Conservation (phyloP, 2,797 vertebrate species). For the Poliocrania exsul region DNA sequence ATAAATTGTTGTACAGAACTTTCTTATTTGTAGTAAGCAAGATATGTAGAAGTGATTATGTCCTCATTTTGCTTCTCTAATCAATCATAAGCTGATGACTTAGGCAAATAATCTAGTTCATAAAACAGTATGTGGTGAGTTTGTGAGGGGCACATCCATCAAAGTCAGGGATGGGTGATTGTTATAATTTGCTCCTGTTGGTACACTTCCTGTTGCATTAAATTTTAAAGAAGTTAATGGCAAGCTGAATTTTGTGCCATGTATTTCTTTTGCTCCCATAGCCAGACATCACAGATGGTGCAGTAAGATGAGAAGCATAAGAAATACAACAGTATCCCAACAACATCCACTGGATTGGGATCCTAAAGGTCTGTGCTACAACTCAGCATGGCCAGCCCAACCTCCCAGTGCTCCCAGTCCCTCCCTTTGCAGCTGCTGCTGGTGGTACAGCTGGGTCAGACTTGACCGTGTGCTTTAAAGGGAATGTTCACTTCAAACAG, state of each 20-base stretch:
- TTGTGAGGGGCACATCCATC: slow-evolving; percentile 33
- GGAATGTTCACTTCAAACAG: neutral
- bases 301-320: neutral
- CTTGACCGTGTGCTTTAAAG: neutral
- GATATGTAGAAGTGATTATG: slow-evolving; percentile 6
- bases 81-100: slow-evolving; percentile 50
- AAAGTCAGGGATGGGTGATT: slow-evolving; percentile 32
- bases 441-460: neutral
- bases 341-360: neutral
- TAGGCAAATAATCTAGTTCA: slow-evolving; percentile 38
- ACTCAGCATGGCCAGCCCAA: fast-evolving
- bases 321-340: neutral
- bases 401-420: neutral
- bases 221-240: slow-evolving; percentile 9
- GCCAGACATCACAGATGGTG: neutral
- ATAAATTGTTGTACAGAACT: slow-evolving; percentile 6
- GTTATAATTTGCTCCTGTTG: slow-evolving; percentile 34
- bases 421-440: neutral
- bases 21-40: slow-evolving; percentile 37
- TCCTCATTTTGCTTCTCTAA: slow-evolving; percentile 19
- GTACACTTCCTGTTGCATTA: slow-evolving; percentile 9
- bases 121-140: slow-evolving; percentile 14
- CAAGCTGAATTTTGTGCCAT: neutral
- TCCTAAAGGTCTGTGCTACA: neutral
- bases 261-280: neutral